phyloP scores from a whole-genome alignment of 2,113 vertebrate genomes.

The Diphyllodes magnificus region DNA sequence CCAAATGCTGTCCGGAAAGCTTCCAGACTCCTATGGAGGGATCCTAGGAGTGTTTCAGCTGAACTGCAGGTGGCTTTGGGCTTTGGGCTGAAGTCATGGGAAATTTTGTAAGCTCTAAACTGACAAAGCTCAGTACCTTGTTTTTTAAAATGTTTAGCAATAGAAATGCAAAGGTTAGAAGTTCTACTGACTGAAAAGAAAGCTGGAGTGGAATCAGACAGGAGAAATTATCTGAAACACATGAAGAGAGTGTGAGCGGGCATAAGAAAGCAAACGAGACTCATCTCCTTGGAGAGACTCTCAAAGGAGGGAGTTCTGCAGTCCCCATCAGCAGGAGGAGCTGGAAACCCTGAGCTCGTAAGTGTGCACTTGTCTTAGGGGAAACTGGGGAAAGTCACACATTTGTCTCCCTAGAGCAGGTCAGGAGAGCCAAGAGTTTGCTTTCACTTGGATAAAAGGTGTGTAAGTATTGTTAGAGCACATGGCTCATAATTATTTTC shows the following conservation, averaged over 20 bases:
- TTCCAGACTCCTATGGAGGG: neutral
- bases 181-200: neutral
- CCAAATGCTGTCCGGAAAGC: neutral
- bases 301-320: neutral
- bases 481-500: neutral
- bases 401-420: neutral
- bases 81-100: neutral
- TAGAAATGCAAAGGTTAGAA: neutral
- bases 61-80: neutral
- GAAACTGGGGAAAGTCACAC: neutral
- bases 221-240: neutral
- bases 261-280: neutral
- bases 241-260: neutral
- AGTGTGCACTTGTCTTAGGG: rapidly evolving
- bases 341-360: neutral
- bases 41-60: neutral
- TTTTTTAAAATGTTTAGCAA: neutral
- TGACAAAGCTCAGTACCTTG: neutral
- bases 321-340: neutral
- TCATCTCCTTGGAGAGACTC: neutral
- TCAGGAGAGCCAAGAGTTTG: neutral
- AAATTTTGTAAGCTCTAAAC: neutral
- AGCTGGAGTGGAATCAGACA: neutral
- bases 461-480: neutral
- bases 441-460: neutral